Percentiles rank a stretch among this genome's conserved stretches.
Conservation (phyloP, 2,797 vertebrate genomes). For the Falco peregrinus region DNA sequence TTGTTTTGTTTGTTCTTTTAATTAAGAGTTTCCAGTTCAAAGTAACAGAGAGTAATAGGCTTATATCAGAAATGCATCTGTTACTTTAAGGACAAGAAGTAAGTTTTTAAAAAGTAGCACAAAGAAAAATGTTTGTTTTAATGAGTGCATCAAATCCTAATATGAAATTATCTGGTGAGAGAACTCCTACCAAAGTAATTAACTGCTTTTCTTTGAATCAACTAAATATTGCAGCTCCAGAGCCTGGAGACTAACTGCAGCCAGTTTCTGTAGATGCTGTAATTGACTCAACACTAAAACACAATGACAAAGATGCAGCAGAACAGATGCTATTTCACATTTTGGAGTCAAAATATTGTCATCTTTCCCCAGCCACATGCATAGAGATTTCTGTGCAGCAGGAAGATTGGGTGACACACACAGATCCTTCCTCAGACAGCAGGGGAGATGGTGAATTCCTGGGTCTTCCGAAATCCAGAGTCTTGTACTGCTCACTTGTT, state of each 20-base stretch:
- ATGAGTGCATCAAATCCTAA: neutral
- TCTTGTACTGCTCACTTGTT: neutral
- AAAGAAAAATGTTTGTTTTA: neutral
- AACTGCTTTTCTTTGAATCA: neutral
- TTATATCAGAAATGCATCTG: neutral
- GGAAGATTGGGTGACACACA: neutral
- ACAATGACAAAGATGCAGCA: neutral
- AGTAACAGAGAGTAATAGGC: neutral
- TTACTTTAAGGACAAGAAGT: neutral
- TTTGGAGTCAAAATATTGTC: neutral
- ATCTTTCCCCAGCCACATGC: neutral
- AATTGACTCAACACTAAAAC: neutral
- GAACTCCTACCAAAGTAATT: neutral
- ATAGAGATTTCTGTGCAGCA: neutral
- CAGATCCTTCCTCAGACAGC: neutral
- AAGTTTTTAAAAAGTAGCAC: neutral
- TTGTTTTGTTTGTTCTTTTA: neutral
- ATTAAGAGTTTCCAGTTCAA: neutral
- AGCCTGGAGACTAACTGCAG: neutral
- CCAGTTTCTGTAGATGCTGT: neutral
- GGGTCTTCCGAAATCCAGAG: neutral
- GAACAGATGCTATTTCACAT: neutral
- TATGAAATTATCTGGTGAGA: neutral
- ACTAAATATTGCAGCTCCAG: neutral
- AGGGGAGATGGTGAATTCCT: neutral